Percentiles rank a stretch among this genome's conserved stretches.
Conservation (phyloP, 1,140 invertebrate genomes). For the Macrotrachela quadricornifera region DNA sequence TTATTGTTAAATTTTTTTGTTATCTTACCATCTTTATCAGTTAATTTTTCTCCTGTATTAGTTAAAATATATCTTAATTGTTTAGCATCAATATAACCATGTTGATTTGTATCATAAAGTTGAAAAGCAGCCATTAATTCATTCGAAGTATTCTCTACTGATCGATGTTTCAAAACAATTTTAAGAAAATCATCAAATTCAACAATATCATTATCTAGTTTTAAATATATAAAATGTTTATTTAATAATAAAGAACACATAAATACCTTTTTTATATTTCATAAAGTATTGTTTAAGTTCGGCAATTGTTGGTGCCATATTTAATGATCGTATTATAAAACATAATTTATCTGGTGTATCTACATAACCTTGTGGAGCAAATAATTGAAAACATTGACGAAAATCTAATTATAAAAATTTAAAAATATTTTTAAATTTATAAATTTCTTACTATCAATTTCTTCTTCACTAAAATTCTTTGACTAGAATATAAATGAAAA, state of each 20-base stretch:
- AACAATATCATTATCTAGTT: neutral
- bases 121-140: constrained; percentile 5
- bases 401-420: neutral
- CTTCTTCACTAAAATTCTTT: constrained; percentile 7
- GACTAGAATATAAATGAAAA: neutral
- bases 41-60: constrained; percentile 1
- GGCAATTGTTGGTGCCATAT: constrained; percentile 1
- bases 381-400: constrained; percentile 6
- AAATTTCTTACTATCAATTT: constrained; percentile 6
- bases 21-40: constrained; percentile 2
- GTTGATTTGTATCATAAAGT: constrained; percentile 4
- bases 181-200: constrained; percentile 8
- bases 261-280: neutral
- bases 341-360: constrained; percentile 4
- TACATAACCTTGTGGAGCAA: constrained; percentile 2
- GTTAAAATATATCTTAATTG: constrained; percentile 2
- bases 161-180: neutral
- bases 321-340: constrained; percentile 7
- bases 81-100: neutral
- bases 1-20: neutral
- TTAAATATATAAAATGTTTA: neutral
- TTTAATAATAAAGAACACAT: too few species aligned
- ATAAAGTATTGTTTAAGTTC: constrained; percentile 5
- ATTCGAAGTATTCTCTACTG: neutral
- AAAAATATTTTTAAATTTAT: too few species aligned